phyloP scores from a whole-genome alignment of 2,797 vertebrate genomes.

The Tokudaia muenninki region DNA sequence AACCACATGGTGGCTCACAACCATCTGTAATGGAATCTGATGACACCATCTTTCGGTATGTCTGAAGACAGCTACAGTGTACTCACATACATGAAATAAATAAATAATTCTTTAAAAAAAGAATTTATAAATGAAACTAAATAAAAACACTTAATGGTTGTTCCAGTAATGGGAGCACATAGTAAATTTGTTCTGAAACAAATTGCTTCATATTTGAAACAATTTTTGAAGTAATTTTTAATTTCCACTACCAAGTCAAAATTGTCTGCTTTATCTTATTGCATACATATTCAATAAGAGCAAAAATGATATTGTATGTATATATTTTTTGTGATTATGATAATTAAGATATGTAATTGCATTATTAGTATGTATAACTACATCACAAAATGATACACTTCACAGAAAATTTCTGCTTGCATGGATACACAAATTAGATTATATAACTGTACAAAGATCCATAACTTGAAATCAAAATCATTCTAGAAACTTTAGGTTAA shows the following conservation, averaged over 20 bases:
- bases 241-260: conserved; percentile 24
- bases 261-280: conserved; percentile 51
- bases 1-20: no score
- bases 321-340: conserved; percentile 74
- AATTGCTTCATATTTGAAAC: background rate
- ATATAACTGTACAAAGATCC: conserved; percentile 48
- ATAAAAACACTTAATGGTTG: conserved; percentile 27
- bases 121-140: background rate
- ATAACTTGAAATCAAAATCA: conserved; percentile 60
- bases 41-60: no score
- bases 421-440: background rate
- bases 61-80: no score
- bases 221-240: conserved; percentile 38
- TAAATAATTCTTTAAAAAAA: no score
- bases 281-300: conserved; percentile 55
- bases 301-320: background rate
- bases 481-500: conserved; percentile 5
- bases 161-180: background rate
- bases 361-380: conserved; percentile 82
- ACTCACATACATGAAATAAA: no score
- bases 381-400: conserved; percentile 65
- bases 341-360: conserved; percentile 82
- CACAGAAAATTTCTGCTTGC: conserved; percentile 58
- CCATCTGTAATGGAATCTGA: no score
- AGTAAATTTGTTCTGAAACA: conserved; percentile 51